Base-by-base conservation (phyloP, 2,113 vertebrate species). In the Zeus faber region DNA sequence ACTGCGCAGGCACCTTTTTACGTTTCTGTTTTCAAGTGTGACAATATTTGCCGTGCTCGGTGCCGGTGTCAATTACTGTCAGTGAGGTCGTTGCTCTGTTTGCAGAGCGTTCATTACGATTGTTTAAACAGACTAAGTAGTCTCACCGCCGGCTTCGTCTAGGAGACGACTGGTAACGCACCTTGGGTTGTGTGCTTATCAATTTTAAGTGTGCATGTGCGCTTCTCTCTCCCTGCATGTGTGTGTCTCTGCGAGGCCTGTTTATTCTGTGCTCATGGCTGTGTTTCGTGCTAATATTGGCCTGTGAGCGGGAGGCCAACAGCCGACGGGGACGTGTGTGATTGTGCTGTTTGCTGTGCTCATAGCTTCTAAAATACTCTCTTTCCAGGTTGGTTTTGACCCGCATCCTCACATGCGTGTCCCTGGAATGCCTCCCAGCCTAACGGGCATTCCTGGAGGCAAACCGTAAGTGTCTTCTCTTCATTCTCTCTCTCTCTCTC, bases 371-470 rank as follows among this genome's bases (percentile, higher is more conserved):
- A 53, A 18, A 77, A 33, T 58, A 49, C 60, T 75, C 1, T 31
- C 23, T 65, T 41, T 75, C 1, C 82, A 98, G 96, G 94, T 94
- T 23, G 93, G 95, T 2, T 98, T 98, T 44, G 96, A 98, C 81
- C 95, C 95, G 0, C 96, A 98, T 49, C 89, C 95, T 1, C 91
- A 92, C 75, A 97, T 98, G 96, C 72, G 96, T 76, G 90, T 94
- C 29, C 90, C 95, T 0, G 95, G 93, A 39, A 90, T 98, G 66
- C 92, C 96, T 51, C 90, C 93, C 0, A 93, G 92, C 80, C 91
- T 98, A 18, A 88, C 95, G 0, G 94, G 95, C 68, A 98, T 98
- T 76, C 93, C 96, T 0, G 96, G 96, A 0, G 94, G 96, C 60
- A 98, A 98, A 74, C 96, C 96, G 95, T 98, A 88, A 95, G 96